Base-by-base conservation (phyloP, 2,797 vertebrate genomes). In the Sebastes wilsoni region DNA sequence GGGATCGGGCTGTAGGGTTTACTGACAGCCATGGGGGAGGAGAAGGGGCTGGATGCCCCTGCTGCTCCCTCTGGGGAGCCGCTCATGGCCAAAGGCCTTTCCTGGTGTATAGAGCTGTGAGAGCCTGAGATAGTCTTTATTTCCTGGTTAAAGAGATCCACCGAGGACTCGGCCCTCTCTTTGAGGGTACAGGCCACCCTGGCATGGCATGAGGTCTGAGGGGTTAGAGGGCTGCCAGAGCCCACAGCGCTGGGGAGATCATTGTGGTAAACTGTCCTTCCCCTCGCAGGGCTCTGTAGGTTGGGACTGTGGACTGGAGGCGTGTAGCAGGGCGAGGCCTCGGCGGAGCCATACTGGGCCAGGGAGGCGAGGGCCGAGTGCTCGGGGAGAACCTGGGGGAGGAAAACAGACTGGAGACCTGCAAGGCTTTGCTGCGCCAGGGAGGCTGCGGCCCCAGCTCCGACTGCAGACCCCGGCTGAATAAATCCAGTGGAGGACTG, bases 101-200 rank as follows among this genome's bases (percentile, higher is more conserved):
- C 96, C 66, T 96, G 97, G 88, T 97, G 96, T 79, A 96, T 91
- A 28, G 96, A 95, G 27, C 97, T 96, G 84, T 97, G 96, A 34
- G 97, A 98, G 90, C 97, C 96, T 36, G 98, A 98, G 86, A 99
- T 97, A 81, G 97, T 96, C 94, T 97, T 97, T 94, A 98, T 95
- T 95, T 99, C 97, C 95, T 97, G 97, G 89, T 93, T 95, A 84
- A 97, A 96, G 78, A 96, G 95, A 88, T 97, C 96, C 0, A 89
- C 91, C 0, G 96, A 95, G 80, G 96, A 94, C 7, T 96, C 95
- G 0, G 90, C 91, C 0, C 86, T 89, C 67, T 93, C 91, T 87
- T 92, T 91, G 69, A 80, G 77, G 89, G 72, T 85, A 72, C 80
- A 91, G 88, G 70, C 90, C 93, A 76, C 66, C 0, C 91, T 90